phyloP scores from a whole-genome alignment of 2,888 invertebrate genomes.

The Zygothrica quintamaculata region DNA sequence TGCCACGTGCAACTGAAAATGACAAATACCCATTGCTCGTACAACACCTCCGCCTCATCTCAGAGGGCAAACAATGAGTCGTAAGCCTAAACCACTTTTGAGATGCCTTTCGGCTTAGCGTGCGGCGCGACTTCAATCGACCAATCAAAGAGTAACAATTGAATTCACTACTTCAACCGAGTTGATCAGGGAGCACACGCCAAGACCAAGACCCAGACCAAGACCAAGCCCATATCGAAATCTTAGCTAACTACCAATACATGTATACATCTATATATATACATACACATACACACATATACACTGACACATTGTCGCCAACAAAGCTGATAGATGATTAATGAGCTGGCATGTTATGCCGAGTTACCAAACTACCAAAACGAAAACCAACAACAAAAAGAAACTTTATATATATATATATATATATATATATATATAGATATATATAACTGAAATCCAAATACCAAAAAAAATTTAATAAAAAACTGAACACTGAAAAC shows the following conservation, averaged over 20 bases:
- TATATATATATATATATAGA: too few relatives aligned
- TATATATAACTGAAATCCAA: slow-evolving; percentile 9
- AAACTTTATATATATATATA: too few relatives aligned
- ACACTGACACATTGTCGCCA: slow-evolving; percentile 72
- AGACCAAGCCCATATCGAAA: slow-evolving; percentile 53
- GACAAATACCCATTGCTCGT: background rate
- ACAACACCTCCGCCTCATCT: background rate
- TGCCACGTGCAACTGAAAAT: background rate
- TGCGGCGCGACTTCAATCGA: slow-evolving; percentile 70
- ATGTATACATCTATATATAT: slow-evolving; percentile 16
- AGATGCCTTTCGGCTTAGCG: slow-evolving; percentile 73
- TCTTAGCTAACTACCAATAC: slow-evolving; percentile 45
- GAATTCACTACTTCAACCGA: slow-evolving; percentile 36
- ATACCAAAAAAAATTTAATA: slow-evolving; percentile 20
- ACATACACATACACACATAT: slow-evolving; percentile 34
- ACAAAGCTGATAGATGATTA: slow-evolving; percentile 75
- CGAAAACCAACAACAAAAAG: slow-evolving; percentile 3
- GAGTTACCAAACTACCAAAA: slow-evolving; percentile 27
- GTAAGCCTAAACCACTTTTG: slow-evolving; percentile 58
- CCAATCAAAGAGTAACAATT: slow-evolving; percentile 67
- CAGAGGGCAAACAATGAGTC: slow-evolving; percentile 8
- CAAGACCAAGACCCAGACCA: slow-evolving; percentile 51
- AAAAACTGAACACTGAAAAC: slow-evolving; percentile 21
- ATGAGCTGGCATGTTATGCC: slow-evolving; percentile 64
- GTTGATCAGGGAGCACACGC: slow-evolving; percentile 59